phyloP scores from a whole-genome alignment of 2,888 invertebrate species.

The Proisotoma minuta region DNA sequence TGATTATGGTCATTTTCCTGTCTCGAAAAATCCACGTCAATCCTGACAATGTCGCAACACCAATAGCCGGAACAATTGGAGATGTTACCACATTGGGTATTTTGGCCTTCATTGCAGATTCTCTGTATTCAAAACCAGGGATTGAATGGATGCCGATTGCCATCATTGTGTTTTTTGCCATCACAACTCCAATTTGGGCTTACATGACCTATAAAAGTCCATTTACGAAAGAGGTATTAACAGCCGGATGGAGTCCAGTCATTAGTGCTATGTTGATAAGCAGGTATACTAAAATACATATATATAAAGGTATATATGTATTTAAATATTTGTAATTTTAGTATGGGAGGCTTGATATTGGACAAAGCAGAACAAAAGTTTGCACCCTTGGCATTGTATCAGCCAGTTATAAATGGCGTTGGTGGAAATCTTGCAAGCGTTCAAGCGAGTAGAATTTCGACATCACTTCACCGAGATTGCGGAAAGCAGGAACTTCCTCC shows the following conservation, averaged over 20 bases:
- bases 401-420: conserved; percentile 78
- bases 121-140: conserved; percentile 58
- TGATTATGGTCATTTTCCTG: conserved; percentile 66
- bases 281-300: conserved; percentile 53
- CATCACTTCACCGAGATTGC: conserved; percentile 63
- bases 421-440: conserved; percentile 77
- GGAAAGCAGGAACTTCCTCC: conserved; percentile 59
- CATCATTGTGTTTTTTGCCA: conserved; percentile 60
- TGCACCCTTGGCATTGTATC: conserved; percentile 69
- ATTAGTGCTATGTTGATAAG: conserved; percentile 75
- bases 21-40: conserved; percentile 72
- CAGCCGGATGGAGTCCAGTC: conserved; percentile 72
- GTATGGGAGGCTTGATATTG: conserved; percentile 68
- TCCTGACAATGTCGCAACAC: conserved; percentile 61
- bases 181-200: conserved; percentile 68
- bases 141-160: conserved; percentile 61
- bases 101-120: conserved; percentile 59
- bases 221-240: conserved; percentile 65
- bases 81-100: conserved; percentile 66
- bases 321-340: conserved; percentile 46
- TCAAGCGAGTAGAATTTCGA: conserved; percentile 70
- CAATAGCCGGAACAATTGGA: conserved; percentile 74
- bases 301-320: not conserved
- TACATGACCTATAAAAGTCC: conserved; percentile 66
- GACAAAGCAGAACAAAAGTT: conserved; percentile 65